Evolutionary conservation across 2,888 invertebrate species (phyloP).

Genomic region (Scrobipalpa atriplicella): DNA sequence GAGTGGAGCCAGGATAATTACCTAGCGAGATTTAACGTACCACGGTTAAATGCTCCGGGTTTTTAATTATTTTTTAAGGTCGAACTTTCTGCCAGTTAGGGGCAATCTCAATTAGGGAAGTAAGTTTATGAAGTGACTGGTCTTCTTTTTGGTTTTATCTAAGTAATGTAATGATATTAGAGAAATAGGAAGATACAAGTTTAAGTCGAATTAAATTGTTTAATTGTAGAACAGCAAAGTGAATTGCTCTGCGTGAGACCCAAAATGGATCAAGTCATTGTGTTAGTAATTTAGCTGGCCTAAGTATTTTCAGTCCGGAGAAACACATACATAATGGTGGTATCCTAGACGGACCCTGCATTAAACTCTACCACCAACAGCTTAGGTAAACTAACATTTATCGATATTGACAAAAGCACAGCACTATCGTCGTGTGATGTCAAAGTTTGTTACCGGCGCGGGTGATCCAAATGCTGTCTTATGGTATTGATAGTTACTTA

Average conservation of each 20-base stretch:
- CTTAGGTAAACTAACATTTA: no score
- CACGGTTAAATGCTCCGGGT: conserved; percentile 69
- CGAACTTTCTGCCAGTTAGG: conserved; percentile 40
- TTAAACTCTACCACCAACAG: no score
- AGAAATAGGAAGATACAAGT: neutral
- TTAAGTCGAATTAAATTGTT: neutral
- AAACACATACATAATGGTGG: no score
- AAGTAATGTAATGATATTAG: neutral
- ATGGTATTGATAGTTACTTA: no score
- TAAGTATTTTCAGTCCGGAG: no score
- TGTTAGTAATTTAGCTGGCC: no score
- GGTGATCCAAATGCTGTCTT: no score
- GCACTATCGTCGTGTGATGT: conserved; percentile 50
- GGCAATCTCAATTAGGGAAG: conserved; percentile 42
- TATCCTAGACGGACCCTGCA: no score
- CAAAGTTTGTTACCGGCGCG: neutral
- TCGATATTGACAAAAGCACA: conserved; percentile 44
- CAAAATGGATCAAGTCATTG: no score
- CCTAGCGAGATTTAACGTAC: conserved; percentile 80
- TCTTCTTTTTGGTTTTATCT: neutral
- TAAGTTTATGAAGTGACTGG: conserved; percentile 37
- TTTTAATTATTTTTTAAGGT: conserved; percentile 58
- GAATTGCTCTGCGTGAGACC: neutral
- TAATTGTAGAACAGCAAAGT: neutral
- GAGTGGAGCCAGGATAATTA: conserved; percentile 82